A percentile compares a stretch with the other conserved stretches of the same genome.
Evolutionary conservation across 2,888 invertebrate species (phyloP).

Genomic region (Machimus rusticus): DNA sequence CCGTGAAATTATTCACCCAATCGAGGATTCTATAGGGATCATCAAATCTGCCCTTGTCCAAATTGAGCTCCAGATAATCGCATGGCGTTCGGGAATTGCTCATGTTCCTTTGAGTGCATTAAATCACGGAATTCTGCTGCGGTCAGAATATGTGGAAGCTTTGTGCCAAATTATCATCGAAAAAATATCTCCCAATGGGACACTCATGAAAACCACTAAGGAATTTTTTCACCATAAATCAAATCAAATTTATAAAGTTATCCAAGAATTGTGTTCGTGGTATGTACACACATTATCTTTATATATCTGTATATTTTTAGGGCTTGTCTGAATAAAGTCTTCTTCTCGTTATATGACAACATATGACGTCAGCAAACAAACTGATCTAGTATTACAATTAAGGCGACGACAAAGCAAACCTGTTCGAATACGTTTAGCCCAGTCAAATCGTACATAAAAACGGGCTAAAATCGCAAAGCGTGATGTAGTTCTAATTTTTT

Average conservation of each 20-base stretch:
- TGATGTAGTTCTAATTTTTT: too few relatives aligned
- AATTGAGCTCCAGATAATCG: slow-evolving; percentile 77
- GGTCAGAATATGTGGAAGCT: slow-evolving; percentile 73
- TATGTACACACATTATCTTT: too few relatives aligned
- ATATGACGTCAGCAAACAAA: too few relatives aligned
- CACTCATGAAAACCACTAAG: slow-evolving; percentile 84
- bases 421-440: too few relatives aligned
- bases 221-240: slow-evolving; percentile 85
- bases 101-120: slow-evolving; percentile 79
- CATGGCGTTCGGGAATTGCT: slow-evolving; percentile 80
- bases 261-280: neutral
- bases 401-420: too few relatives aligned
- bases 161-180: slow-evolving; percentile 79
- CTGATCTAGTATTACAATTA: too few relatives aligned
- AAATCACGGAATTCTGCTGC: slow-evolving; percentile 72
- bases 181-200: slow-evolving; percentile 84
- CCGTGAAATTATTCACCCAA: slow-evolving; percentile 64
- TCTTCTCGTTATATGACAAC: too few relatives aligned
- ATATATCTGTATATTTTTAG: too few relatives aligned
- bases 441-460: too few relatives aligned
- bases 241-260: slow-evolving; percentile 66
- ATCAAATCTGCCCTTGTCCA: slow-evolving; percentile 63
- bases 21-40: slow-evolving; percentile 64
- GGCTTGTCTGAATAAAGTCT: too few relatives aligned
- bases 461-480: too few relatives aligned